Conservation (phyloP, 2,888 invertebrate genomes). For the Lithophane socia region DNA sequence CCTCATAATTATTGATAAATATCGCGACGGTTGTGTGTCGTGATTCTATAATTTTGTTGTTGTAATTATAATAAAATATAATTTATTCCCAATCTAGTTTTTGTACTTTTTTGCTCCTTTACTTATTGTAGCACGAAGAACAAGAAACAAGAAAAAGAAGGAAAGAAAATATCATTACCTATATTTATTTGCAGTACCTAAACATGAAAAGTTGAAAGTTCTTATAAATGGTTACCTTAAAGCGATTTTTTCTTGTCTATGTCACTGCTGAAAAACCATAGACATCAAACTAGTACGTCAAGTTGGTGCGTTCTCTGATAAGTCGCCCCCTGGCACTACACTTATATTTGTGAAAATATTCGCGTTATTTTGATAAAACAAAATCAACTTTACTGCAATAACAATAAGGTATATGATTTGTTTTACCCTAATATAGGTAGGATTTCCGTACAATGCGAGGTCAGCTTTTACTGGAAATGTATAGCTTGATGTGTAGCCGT, state of each 20-base stretch:
- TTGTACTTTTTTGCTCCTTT: neutral
- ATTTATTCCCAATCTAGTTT: constrained; percentile 61
- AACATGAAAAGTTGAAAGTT: no score
- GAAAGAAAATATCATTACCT: no score
- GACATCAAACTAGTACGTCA: neutral
- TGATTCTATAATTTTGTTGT: constrained; percentile 63
- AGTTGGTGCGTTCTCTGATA: neutral
- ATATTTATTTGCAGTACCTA: no score
- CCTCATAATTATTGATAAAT: constrained; percentile 47
- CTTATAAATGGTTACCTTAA: neutral
- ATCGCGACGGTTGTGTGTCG: constrained; percentile 50
- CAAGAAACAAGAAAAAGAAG: no score
- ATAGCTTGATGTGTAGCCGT: no score
- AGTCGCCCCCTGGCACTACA: no score
- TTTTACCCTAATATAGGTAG: no score
- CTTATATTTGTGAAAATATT: no score
- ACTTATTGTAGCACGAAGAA: neutral
- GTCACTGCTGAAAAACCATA: no score
- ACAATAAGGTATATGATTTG: neutral
- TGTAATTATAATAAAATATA: constrained; percentile 66
- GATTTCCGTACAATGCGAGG: no score
- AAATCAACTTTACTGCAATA: neutral
- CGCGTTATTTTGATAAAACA: neutral
- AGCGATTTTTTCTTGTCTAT: neutral
- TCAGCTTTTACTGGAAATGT: no score